A percentile compares a stretch with the other conserved stretches of the same genome.
phyloP scores from a whole-genome alignment of 2,113 vertebrate genomes.

The Polypterus bichir region DNA sequence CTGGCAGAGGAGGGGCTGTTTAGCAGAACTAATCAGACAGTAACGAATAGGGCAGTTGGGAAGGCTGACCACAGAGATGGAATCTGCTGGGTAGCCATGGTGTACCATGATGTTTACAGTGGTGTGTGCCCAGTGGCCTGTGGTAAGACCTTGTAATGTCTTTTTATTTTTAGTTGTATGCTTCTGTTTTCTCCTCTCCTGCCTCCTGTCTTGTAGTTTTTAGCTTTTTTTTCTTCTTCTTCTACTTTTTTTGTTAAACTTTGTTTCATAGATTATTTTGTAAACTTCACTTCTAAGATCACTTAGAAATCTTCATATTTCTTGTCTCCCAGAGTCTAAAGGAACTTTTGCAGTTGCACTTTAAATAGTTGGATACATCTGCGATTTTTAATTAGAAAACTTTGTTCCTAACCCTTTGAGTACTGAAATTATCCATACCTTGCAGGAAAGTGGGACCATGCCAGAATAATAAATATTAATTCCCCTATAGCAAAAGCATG shows the following conservation, averaged over 20 bases:
- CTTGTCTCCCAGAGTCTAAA: neutral
- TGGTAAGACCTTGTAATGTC: constrained; percentile 75
- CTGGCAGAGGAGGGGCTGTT: constrained; percentile 98
- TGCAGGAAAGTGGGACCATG: constrained; percentile 6
- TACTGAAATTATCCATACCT: constrained; percentile 11
- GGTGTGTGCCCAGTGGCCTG: constrained; percentile 76
- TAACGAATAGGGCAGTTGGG: constrained; percentile 99
- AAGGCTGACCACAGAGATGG: constrained; percentile 87
- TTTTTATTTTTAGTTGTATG: constrained; percentile 36
- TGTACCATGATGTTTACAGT: constrained; percentile 87
- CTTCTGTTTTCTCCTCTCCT: too few relatives aligned
- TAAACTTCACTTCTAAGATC: neutral
- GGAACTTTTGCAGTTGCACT: too few relatives aligned
- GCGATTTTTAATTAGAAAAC: constrained; percentile 18
- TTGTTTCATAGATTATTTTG: neutral
- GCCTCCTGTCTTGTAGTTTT: too few relatives aligned
- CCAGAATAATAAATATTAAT: constrained; percentile 20
- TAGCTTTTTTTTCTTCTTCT: constrained; percentile 21
- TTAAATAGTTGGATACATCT: constrained; percentile 1
- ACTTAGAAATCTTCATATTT: neutral
- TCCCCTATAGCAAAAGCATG: neutral
- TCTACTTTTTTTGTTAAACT: neutral
- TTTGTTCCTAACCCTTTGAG: constrained; percentile 11
- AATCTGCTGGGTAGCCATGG: constrained; percentile 54
- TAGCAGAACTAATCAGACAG: constrained; percentile 99